Evolutionary conservation across 2,113 vertebrate genomes (phyloP).

Genomic region (Lates calcarifer): DNA sequence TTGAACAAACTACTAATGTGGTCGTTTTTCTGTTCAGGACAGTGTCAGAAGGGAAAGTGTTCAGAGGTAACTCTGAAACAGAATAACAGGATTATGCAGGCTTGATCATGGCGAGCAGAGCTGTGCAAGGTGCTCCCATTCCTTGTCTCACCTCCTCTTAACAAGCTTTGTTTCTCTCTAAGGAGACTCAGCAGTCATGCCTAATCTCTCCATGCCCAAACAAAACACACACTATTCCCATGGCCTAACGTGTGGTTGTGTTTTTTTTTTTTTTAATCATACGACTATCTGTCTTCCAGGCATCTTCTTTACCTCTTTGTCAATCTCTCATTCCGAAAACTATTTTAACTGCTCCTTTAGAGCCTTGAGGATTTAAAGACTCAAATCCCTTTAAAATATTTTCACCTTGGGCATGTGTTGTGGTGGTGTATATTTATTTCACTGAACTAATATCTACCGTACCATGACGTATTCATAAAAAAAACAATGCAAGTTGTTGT

Average conservation of each 20-base stretch:
- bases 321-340: not conserved
- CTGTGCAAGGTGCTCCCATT: constrained; percentile 48
- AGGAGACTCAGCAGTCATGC: constrained; percentile 47
- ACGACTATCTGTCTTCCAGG: constrained; percentile 13
- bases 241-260: not conserved
- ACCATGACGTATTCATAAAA: too few species aligned
- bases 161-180: constrained; percentile 45
- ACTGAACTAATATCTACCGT: too few species aligned
- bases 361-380: constrained; percentile 14
- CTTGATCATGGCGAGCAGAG: constrained; percentile 47
- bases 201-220: constrained; percentile 60
- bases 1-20: constrained; percentile 21
- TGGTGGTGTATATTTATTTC: too few species aligned
- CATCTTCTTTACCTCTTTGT: not conserved
- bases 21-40: constrained; percentile 10
- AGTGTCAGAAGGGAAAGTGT: constrained; percentile 10
- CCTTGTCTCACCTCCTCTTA: constrained; percentile 39
- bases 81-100: constrained; percentile 69
- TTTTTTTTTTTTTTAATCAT: not conserved
- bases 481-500: too few species aligned
- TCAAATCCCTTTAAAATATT: constrained; percentile 3
- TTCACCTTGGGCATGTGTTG: not conserved
- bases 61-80: constrained; percentile 54
- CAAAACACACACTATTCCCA: constrained; percentile 47
- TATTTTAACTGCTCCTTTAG: constrained; percentile 1